phyloP scores from a whole-genome alignment of 2,888 invertebrate species.

The Micoletzkya japonica region DNA sequence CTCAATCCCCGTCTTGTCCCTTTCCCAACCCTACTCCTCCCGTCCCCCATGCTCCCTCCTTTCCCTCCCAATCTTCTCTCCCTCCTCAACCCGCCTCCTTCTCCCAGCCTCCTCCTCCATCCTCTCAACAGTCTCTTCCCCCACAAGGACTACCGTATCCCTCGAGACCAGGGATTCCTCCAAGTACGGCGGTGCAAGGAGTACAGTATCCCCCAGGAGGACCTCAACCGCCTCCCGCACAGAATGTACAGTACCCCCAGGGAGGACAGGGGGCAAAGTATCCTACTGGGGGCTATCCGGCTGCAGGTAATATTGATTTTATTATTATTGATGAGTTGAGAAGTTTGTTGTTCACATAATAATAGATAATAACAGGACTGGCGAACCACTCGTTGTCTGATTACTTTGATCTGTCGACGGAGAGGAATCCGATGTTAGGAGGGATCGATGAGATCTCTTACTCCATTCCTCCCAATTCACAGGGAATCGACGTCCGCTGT shows the following conservation, averaged over 20 bases:
- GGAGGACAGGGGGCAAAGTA: background rate
- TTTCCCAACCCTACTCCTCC: background rate
- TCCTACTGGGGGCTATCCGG: background rate
- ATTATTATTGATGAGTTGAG: background rate
- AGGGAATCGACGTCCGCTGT: constrained; percentile 13
- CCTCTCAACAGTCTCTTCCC: background rate
- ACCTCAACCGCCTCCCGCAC: background rate
- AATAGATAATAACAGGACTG: background rate
- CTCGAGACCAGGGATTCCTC: background rate
- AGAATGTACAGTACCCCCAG: background rate
- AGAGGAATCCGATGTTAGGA: constrained; percentile 22
- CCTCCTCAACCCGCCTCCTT: background rate
- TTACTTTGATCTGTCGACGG: constrained; percentile 15
- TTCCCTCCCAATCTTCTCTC: background rate
- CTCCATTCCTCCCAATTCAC: background rate
- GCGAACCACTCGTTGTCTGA: constrained; percentile 6
- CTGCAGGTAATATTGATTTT: background rate
- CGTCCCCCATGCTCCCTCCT: background rate
- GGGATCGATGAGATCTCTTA: constrained; percentile 21
- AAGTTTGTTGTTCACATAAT: background rate
- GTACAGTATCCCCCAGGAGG: background rate
- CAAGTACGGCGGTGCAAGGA: background rate
- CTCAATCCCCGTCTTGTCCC: too few relatives aligned
- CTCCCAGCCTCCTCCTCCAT: background rate
- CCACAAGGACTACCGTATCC: constrained; percentile 7